Percentiles rank a stretch among this genome's conserved stretches.
These are phyloP conservation scores for Gavia stellata DNA, from an alignment of 2,113 vertebrate genomes.

Conservation along the genomic window DNA sequence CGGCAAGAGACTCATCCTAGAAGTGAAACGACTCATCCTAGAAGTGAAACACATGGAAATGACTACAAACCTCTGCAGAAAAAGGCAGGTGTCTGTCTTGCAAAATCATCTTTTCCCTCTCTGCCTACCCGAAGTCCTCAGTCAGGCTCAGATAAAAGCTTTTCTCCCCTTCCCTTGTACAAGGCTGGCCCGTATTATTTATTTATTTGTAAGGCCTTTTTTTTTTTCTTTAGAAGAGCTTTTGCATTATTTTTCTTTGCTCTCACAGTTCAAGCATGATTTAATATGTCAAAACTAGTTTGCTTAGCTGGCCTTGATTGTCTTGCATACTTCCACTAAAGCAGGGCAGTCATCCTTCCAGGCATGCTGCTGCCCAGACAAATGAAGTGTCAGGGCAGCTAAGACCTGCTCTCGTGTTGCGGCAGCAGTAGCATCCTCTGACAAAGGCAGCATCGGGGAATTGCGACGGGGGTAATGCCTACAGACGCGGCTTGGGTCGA, in stretches of 20 bases:
- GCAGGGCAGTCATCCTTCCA: conserved; percentile 50
- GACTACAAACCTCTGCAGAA: not conserved
- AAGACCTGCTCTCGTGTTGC: conserved; percentile 46
- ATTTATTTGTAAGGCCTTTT: conserved; percentile 64
- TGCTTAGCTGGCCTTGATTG: conserved; percentile 71
- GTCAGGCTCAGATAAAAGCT: not conserved
- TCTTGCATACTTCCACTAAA: conserved; percentile 72
- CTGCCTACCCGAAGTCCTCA: not conserved
- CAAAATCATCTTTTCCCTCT: not conserved
- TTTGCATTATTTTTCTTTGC: conserved; percentile 65
- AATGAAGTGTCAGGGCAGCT: conserved; percentile 63
- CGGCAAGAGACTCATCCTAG: not conserved
- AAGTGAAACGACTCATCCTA: not conserved
- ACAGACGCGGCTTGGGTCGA: not conserved
- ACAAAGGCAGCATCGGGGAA: not conserved
- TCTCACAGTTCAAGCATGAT: conserved; percentile 76
- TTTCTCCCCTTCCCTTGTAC: not conserved
- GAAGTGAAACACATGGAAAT: not conserved
- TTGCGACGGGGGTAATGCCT: not conserved
- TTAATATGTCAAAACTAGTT: conserved; percentile 79
- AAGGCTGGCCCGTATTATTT: conserved; percentile 47
- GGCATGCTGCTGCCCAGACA: conserved; percentile 50
- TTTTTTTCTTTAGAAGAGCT: conserved; percentile 26
- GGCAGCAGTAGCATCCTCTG: conserved; percentile 56
- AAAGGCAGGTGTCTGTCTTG: not conserved